Base-by-base conservation (phyloP, 1,140 invertebrate species). In the Camponotus floridanus region DNA sequence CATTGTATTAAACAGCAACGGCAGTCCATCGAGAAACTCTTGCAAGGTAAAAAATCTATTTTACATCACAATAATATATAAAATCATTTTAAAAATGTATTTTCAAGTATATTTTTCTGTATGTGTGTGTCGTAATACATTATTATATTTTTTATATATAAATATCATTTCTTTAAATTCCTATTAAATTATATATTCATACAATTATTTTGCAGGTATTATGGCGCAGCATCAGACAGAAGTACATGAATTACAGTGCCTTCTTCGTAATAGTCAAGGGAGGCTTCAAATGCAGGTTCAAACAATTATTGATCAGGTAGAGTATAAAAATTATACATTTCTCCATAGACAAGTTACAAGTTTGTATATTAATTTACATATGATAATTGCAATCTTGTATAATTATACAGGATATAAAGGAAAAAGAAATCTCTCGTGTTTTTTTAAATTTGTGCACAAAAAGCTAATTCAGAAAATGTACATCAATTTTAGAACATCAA, bases 231-330 rank as follows among this genome's bases (percentile, higher is more conserved):
- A 97, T 91, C 94, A 96, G 88, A 92, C 93, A 68, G 97, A 97
- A 92, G 94, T 96, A 45, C 93, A 94, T 6, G 95, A 96, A 88
- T 92, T 97, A 71, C 96, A 96, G 81, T 94, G 95, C 83, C 94
- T 96, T 9, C 94, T 97, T 55, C 96, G 96, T 59, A 94, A 93
- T 45, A 96, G 95, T 73, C 96, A 96, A 89, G 96, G 96, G 57
- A 96, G 96, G 89, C 91, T 97, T 6, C 95, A 96, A 45, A 95
- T 97, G 61, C 97, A 98, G 91, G 95, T 96, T 71, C 95, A 96
- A 78, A 93, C 95, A 57, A 95, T 94, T 88, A 95, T 95, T 76
- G 95, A 96, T 88, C 95, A 96, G 94, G 95, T 96, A 93, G 61
- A 79, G 15, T 51, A 15, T 51, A 51, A 51, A 51, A 51, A 18